A percentile compares a stretch with the other conserved stretches of the same genome.
These are phyloP conservation scores for Pogona vitticeps DNA, from an alignment of 2,113 vertebrate genomes.

Conservation along the genomic window DNA sequence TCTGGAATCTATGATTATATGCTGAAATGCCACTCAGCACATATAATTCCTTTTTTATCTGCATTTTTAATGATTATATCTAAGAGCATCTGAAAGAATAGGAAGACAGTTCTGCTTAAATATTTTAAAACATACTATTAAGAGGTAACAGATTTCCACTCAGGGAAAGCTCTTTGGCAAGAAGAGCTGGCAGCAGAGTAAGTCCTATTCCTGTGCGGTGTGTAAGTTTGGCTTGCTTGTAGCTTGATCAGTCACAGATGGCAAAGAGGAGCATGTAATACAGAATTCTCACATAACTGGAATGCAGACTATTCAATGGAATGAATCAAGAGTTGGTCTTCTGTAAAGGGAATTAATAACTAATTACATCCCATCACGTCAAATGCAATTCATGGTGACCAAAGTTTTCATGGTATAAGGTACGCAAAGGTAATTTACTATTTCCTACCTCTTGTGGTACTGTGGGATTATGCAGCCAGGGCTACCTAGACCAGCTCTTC, in stretches of 20 bases:
- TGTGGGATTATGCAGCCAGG: too few species aligned
- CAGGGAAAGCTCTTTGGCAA: conserved; percentile 13
- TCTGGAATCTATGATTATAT: conserved; percentile 7
- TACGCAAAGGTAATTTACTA: too few species aligned
- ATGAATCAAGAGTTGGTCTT: not conserved
- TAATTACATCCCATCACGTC: not conserved
- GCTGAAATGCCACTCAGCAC: conserved; percentile 1
- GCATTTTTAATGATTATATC: not conserved
- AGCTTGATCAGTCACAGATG: not conserved
- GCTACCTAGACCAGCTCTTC: too few species aligned
- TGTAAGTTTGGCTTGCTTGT: not conserved
- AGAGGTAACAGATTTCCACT: conserved; percentile 30
- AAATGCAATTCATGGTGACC: too few species aligned
- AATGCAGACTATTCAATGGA: not conserved
- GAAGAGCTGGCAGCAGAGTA: not conserved
- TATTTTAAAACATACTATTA: conserved; percentile 15
- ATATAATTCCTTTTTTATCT: not conserved
- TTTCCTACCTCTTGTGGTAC: too few species aligned
- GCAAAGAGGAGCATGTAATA: not conserved
- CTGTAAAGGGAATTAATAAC: not conserved
- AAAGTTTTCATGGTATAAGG: too few species aligned
- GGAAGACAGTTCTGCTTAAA: conserved; percentile 4
- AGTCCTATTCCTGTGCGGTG: not conserved
- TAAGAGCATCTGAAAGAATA: conserved; percentile 12
- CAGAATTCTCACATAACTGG: not conserved